Base-by-base conservation (phyloP, 2,888 invertebrate species). In the Epirrita christyi region DNA sequence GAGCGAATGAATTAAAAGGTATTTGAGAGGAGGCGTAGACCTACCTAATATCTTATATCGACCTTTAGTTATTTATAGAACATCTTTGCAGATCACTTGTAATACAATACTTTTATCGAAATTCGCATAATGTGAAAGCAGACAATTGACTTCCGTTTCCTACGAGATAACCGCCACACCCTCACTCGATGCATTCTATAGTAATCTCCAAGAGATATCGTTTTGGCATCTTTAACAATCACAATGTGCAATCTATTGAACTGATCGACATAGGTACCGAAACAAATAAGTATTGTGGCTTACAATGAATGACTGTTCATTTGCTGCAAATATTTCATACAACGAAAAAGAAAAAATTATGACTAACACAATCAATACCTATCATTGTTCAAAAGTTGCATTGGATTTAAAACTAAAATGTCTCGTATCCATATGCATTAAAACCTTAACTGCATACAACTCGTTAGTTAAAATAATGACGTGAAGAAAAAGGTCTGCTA, bases 141-240 rank as follows among this genome's bases (percentile, higher is more conserved):
- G 78, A 88, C 88, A 90, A 88, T 87, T 76, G 83, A 86, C 77
- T 85, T 91, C 89, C 91, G 91, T 73, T 91, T 88, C 88, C 87
- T 80, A 73, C 72, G 70, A 87, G 88, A 89, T 86, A 89, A 80
- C 78, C 69, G 72, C 80, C 85, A 83, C 88, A 81, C 91, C 85
- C 73, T 70, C 68, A 71, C 72, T 66, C 63, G 73, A 70, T 71
- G 72, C 73, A 75, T 75, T 80, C 65, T 70, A 67, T 55, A 43
- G 47, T 61, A 47, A 58, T 56, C 56, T 49, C 37, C 55, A 52
- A 36, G 15, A 54, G 11, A 62, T 63, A 64, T 58, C 61, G 41
- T 34, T 55, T 50, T 48, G 29, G 41, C 51, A 55, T 54, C 49
- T 57, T 49, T 40, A 40, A 40, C 21, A 21, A 21, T 21, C 21